Conservation (phyloP, 2,797 vertebrate species). For the Ctenopoma kingsleyae region DNA sequence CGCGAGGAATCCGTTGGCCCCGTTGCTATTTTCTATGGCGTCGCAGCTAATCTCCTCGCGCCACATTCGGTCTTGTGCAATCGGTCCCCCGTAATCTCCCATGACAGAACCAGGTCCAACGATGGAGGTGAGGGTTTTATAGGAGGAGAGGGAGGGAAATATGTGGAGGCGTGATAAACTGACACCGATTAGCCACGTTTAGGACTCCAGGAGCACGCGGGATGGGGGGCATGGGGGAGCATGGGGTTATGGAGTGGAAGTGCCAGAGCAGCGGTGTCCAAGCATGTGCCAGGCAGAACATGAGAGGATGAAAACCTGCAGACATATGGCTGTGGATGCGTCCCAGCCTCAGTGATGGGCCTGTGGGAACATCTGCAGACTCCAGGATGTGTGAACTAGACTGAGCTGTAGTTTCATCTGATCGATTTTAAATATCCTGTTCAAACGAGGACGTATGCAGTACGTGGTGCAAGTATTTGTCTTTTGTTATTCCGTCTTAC, state of each 20-base stretch:
- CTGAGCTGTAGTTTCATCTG: neutral
- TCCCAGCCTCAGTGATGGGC: neutral
- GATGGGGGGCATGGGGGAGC: constrained; percentile 86
- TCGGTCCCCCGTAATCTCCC: constrained; percentile 99
- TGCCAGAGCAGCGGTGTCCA: constrained; percentile 55
- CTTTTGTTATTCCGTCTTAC: constrained; percentile 16
- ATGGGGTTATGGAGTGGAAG: constrained; percentile 60
- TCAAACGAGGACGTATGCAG: neutral
- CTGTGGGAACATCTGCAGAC: constrained; percentile 2
- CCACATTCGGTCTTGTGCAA: constrained; percentile 98
- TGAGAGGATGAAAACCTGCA: constrained; percentile 43
- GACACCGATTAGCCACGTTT: constrained; percentile 98
- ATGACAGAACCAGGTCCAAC: constrained; percentile 97
- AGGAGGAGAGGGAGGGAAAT: constrained; percentile 93
- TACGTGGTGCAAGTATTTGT: neutral
- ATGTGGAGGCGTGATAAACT: constrained; percentile 99
- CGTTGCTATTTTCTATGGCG: constrained; percentile 96
- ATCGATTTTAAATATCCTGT: neutral
- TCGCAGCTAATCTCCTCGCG: constrained; percentile 93
- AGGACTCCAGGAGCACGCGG: constrained; percentile 93
- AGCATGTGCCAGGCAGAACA: constrained; percentile 54
- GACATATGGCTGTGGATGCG: constrained; percentile 16
- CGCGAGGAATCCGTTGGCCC: constrained; percentile 99
- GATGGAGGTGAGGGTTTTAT: constrained; percentile 90
- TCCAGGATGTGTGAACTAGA: neutral